phyloP scores from a whole-genome alignment of 1,140 invertebrate genomes.

The Brachionus manjavacas region DNA sequence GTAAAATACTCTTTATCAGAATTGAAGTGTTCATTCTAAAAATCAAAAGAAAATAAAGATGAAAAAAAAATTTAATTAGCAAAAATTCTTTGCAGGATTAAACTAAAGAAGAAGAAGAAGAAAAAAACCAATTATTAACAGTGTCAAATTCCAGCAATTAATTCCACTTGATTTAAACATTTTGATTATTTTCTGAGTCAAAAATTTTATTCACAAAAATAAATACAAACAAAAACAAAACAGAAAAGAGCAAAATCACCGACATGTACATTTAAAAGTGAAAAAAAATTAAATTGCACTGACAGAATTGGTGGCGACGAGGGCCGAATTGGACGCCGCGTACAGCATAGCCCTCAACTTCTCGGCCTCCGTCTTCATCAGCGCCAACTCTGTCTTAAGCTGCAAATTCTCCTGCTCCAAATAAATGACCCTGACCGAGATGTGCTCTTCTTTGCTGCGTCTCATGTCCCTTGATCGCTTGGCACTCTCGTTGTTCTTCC shows the following conservation, averaged over 20 bases:
- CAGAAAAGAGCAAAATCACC: neutral
- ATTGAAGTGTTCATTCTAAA: too few relatives aligned
- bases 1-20: too few relatives aligned
- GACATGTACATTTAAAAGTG: neutral
- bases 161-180: neutral
- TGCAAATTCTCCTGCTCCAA: slow-evolving; percentile 57
- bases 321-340: slow-evolving; percentile 15
- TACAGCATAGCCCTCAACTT: slow-evolving; percentile 33
- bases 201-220: slow-evolving; percentile 11
- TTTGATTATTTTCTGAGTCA: neutral
- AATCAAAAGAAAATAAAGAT: too few relatives aligned
- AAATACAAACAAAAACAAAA: slow-evolving; percentile 13
- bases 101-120: neutral
- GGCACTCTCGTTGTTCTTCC: slow-evolving; percentile 58
- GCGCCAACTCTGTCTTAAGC: slow-evolving; percentile 51
- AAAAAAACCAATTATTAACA: neutral
- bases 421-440: slow-evolving; percentile 48
- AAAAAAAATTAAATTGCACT: neutral
- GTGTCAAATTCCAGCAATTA: neutral
- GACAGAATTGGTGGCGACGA: neutral
- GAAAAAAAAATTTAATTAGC: too few relatives aligned
- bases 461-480: slow-evolving; percentile 56
- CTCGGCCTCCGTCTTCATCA: slow-evolving; percentile 46
- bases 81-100: neutral
- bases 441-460: slow-evolving; percentile 52